Evolutionary conservation across 2,888 invertebrate species (phyloP).

Genomic region (Heliconius erato): DNA sequence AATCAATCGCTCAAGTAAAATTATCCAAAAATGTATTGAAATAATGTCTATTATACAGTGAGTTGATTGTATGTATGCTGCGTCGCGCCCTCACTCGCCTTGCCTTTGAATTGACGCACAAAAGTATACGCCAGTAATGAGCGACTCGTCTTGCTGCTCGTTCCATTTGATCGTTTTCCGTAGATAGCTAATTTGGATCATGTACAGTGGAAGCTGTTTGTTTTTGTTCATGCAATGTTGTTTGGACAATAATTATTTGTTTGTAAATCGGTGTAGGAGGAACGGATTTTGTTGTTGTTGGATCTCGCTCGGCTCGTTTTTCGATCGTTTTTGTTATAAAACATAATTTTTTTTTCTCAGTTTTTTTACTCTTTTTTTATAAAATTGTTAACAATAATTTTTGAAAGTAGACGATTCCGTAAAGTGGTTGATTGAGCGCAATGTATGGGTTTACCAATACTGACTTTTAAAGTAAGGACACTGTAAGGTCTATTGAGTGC

Average conservation of each 20-base stretch:
- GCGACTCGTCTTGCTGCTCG: neutral
- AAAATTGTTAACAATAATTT: too few species aligned
- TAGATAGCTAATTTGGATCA: neutral
- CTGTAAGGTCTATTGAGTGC: too few species aligned
- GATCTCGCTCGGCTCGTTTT: neutral
- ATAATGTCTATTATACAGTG: slow-evolving; percentile 34
- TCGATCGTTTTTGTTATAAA: neutral
- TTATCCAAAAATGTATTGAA: slow-evolving; percentile 47
- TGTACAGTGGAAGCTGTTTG: neutral
- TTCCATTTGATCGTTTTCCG: neutral
- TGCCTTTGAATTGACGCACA: neutral
- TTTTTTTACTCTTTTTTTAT: too few species aligned
- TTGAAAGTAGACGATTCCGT: too few species aligned
- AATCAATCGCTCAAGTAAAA: slow-evolving; percentile 42
- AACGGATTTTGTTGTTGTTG: neutral
- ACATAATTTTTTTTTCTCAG: neutral
- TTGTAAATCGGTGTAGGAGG: neutral
- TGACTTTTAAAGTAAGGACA: too few species aligned
- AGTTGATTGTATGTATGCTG: slow-evolving; percentile 27
- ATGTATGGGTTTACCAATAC: too few species aligned
- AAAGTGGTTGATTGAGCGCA: too few species aligned
- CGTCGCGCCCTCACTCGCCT: slow-evolving; percentile 13
- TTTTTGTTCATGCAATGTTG: neutral
- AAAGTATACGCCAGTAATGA: neutral
- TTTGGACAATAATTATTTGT: neutral